Base-by-base conservation (phyloP, 37 sponge, comb jelly and placozoan species). In the Dysidea cf. avara region DNA sequence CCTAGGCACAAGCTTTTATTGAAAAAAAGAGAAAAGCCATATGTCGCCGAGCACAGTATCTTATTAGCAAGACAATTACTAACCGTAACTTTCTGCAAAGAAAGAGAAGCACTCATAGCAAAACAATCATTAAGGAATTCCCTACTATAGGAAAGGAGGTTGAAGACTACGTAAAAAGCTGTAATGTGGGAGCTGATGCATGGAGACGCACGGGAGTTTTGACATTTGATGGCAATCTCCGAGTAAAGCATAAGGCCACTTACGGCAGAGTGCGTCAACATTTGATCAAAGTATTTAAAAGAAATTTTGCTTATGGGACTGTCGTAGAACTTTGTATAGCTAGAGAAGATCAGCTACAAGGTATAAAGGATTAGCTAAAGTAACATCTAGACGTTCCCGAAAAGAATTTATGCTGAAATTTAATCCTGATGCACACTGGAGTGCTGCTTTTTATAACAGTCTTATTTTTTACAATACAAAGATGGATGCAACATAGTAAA, bases 381-480 rank as follows among this genome's bases (percentile, higher is more conserved):
- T 78, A 2, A 78, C 78, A 3, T 55, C 60, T 4, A 2, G 68
- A 43, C 40, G 78, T 0, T 67, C 78, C 35, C 67, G 69, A 24
- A 78, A 78, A 39, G 68, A 68, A 11, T 78, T 78, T 30, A n/a
- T 37, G 21, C 68, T 78, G 4, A 78, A 39, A 30, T 78, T 56
- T 47, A 78, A 78, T 47, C 78, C 78, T 1, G 78, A 78, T 48
- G 39, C 3, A 13, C 79, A 78, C 30, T 78, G 79, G 79, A 47
- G 30, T 47, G 69, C 61, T 29, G 79, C 79, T 11, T 33, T 78
- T n/a, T 77, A 77, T 36, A 50, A 35, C 21, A 38, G 39, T 3
- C 39, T 66, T 1, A 66, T 49, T 40, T 53, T 6, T 46, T 72
- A 13, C 72, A 72, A n/a, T 72, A 38, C 16, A 72, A 56, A 33